Conservation (phyloP, 2,113 vertebrate genomes). For the Podocnemis expansa region DNA sequence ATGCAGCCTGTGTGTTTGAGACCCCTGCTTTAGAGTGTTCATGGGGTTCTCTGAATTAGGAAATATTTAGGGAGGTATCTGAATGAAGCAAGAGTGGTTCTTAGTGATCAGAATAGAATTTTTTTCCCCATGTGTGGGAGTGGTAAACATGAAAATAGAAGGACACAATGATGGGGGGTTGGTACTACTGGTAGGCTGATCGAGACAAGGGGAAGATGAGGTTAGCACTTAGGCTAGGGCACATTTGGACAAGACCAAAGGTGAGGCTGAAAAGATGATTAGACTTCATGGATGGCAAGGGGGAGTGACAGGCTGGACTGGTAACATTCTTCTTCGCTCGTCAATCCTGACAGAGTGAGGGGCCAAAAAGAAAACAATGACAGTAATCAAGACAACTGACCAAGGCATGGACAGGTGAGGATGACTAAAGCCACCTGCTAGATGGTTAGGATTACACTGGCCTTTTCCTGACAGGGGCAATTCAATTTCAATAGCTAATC, state of each 20-base stretch:
- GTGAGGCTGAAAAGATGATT: neutral
- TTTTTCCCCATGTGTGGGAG: neutral
- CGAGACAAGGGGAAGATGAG: neutral
- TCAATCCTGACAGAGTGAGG: neutral
- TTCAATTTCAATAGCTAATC: neutral
- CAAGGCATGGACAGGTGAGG: constrained; percentile 21
- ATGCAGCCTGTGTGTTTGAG: no score
- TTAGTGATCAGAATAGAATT: neutral
- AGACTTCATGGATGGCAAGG: constrained; percentile 22
- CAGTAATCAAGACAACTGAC: constrained; percentile 9
- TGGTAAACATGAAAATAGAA: neutral
- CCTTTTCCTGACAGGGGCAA: constrained; percentile 42
- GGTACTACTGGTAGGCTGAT: neutral
- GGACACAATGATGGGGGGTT: neutral
- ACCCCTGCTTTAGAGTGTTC: no score
- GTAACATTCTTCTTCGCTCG: no score
- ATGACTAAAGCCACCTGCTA: neutral
- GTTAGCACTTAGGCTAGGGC: neutral
- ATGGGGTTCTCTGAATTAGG: neutral
- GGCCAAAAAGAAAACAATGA: constrained; percentile 37
- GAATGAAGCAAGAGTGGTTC: fast-evolving
- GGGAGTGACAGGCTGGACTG: constrained; percentile 18
- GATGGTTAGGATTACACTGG: neutral
- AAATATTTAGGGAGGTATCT: fast-evolving
- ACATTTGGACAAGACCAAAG: neutral